These are phyloP conservation scores for Tachuris rubrigastra DNA, from an alignment of 2,113 vertebrate species.

Conservation along the genomic window DNA sequence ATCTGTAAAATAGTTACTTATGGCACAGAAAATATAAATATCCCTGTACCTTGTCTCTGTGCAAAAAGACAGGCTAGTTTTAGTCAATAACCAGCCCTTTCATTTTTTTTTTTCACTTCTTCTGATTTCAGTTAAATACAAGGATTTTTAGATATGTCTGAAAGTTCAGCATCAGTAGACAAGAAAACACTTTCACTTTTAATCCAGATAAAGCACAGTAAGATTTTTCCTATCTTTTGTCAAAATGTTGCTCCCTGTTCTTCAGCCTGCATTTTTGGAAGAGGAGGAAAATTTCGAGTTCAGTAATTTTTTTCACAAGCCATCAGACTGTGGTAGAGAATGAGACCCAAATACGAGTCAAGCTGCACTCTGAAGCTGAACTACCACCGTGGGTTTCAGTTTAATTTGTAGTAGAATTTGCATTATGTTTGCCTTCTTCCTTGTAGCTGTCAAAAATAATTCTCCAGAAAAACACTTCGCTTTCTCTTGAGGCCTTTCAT, in stretches of 20 bases:
- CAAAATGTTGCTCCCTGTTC: background rate
- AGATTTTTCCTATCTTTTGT: background rate
- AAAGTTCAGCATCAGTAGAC: background rate
- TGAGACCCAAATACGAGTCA: background rate
- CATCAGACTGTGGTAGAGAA: background rate
- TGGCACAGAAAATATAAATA: conserved; percentile 58
- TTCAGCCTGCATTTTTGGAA: background rate
- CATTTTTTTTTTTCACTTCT: background rate
- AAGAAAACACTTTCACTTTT: background rate
- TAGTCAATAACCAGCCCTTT: background rate
- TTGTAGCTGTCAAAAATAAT: background rate
- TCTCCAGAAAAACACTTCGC: background rate
- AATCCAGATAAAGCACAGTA: background rate
- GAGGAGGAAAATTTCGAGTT: background rate
- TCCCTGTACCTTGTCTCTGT: conserved; percentile 24
- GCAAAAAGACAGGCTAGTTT: conserved; percentile 34
- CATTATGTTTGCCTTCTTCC: background rate
- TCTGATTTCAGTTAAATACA: background rate
- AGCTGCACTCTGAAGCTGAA: background rate
- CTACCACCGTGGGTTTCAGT: background rate
- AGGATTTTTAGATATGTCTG: background rate
- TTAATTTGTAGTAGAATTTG: conserved; percentile 4
- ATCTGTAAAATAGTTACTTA: background rate
- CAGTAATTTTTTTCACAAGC: background rate
- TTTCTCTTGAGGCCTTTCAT: background rate